Evolutionary conservation across 2,888 invertebrate genomes (phyloP), one percentile per base, ranked within the genome.

Genomic region (Melikaiella ostensackeni): DNA sequence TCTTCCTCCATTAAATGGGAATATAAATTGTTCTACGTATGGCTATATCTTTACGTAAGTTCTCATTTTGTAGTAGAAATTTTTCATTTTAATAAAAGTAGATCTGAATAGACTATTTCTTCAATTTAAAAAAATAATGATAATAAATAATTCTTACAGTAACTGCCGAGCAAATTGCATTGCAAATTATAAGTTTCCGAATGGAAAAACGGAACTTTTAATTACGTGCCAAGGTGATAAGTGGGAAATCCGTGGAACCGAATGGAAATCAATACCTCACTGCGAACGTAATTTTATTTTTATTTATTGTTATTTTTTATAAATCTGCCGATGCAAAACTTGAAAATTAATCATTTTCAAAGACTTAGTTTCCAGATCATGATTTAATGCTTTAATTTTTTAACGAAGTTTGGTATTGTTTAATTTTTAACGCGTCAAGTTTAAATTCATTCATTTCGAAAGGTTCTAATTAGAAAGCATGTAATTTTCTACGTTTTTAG

Each of bases 251-350:
- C 86, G 90, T 76, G 92, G 91, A 42, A 89, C 90, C 1, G 91
- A 92, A 59, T 93, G 92, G 90, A 87, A 87, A 0, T 83, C 85
- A 0, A 91, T 94, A 46, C 95, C 95, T 2, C 91, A 93, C n/a
- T 95, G 95, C 85, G 93, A 94, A 92, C 94, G 95, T 95, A 92
- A 92, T 87, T 55, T 76, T 30, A 13, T 9, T 42, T 11, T 27
- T 62, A 55, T 1, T n/a, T n/a, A n/a, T n/a, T n/a, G n/a, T n/a
- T n/a, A n/a, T n/a, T n/a, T n/a, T n/a, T n/a, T n/a, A n/a, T n/a
- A n/a, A n/a, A n/a, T n/a, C n/a, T n/a, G n/a, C n/a, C n/a, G n/a
- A n/a, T n/a, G n/a, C n/a, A n/a, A n/a, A n/a, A n/a, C n/a, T n/a
- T n/a, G n/a, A n/a, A n/a, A n/a, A n/a, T n/a, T n/a, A n/a, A n/a